These are phyloP conservation scores for Patagioenas fasciata DNA, from an alignment of 2,113 vertebrate genomes.

Conservation along the genomic window DNA sequence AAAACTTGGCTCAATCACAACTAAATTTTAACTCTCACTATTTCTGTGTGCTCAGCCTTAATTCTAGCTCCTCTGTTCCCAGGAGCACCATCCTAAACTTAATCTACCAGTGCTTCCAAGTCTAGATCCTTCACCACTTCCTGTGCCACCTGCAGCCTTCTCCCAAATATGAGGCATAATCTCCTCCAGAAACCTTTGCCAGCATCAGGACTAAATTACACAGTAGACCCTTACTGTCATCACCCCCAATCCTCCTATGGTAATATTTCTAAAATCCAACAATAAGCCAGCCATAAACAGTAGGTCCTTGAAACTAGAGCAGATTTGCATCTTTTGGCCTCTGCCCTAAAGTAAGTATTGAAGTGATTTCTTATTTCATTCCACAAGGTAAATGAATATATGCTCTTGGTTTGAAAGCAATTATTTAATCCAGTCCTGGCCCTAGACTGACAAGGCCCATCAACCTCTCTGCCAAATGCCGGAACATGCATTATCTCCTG, in stretches of 20 bases:
- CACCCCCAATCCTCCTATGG: too few species aligned
- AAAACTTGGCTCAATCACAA: background rate
- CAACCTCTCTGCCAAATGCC: background rate
- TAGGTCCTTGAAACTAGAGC: background rate
- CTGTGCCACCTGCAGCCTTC: background rate
- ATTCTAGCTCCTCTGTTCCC: background rate
- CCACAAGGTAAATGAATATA: background rate
- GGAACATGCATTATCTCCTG: background rate
- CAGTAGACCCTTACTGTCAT: background rate
- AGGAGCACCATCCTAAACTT: background rate
- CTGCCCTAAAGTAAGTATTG: accelerated
- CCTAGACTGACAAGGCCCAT: background rate
- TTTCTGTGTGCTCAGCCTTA: background rate
- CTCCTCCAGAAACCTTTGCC: background rate
- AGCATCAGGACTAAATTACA: background rate
- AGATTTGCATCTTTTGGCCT: background rate
- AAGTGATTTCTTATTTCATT: background rate
- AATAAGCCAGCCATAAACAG: background rate
- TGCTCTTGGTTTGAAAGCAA: background rate
- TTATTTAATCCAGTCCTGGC: background rate
- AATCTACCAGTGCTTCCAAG: background rate
- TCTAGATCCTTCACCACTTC: background rate
- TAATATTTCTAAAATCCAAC: background rate
- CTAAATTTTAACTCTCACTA: background rate
- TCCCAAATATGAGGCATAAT: background rate